Conservation (phyloP, 2,888 invertebrate species). For the Dromius quadrimaculatus region DNA sequence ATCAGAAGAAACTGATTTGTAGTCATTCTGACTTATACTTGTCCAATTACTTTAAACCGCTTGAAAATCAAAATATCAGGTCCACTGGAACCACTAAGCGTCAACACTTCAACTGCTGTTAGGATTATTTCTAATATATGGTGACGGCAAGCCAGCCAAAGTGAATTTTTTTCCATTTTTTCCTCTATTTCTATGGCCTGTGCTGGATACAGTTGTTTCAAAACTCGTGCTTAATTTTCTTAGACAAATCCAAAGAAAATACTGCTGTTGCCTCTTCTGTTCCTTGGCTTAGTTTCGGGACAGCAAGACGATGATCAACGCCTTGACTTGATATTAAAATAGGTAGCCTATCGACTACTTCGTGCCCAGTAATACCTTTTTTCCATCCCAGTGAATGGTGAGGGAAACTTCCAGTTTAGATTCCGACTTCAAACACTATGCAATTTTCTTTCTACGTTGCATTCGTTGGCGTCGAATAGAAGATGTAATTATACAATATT, state of each 20-base stretch:
- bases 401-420: conserved; percentile 9
- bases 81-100: conserved; percentile 14
- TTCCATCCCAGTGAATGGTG: conserved; percentile 48
- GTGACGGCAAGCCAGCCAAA: conserved; percentile 52
- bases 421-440: conserved; percentile 21
- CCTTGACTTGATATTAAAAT: conserved; percentile 10
- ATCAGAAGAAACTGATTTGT: neutral
- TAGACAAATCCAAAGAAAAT: conserved; percentile 42
- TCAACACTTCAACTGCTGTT: conserved; percentile 29
- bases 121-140: conserved; percentile 52
- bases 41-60: conserved; percentile 39
- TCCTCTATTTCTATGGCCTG: conserved; percentile 35
- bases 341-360: conserved; percentile 37
- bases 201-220: neutral
- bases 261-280: conserved; percentile 19
- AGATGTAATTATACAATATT: conserved; percentile 21
- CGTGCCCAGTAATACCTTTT: conserved; percentile 35
- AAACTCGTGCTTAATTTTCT: conserved; percentile 51
- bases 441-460: conserved; percentile 10
- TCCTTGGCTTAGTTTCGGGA: conserved; percentile 3
- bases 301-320: conserved; percentile 29
- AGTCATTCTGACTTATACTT: conserved; percentile 26
- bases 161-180: conserved; percentile 38
- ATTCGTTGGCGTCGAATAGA: conserved; percentile 42
- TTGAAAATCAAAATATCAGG: conserved; percentile 50